phyloP scores from a whole-genome alignment of 2,888 invertebrate genomes.

The Drosophila siamana region DNA sequence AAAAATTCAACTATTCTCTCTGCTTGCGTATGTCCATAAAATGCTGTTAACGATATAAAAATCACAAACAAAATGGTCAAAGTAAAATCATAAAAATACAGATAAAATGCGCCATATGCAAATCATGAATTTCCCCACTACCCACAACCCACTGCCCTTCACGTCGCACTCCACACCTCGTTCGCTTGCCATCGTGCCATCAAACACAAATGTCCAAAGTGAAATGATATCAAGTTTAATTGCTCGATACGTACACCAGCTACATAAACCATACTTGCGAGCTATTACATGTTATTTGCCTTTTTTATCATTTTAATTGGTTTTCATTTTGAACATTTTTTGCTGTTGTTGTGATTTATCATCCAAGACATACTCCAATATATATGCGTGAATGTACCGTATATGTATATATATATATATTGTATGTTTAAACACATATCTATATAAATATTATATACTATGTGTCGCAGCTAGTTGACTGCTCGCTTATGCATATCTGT shows the following conservation, averaged over 20 bases:
- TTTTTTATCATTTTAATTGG: conserved; percentile 68
- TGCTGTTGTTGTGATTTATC: conserved; percentile 55
- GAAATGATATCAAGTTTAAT: conserved; percentile 53
- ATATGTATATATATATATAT: conserved; percentile 3
- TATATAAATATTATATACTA: conserved; percentile 23
- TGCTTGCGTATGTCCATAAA: conserved; percentile 12
- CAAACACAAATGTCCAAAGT: conserved; percentile 22
- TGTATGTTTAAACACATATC: conserved; percentile 29
- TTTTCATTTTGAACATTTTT: conserved; percentile 68
- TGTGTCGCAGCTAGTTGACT: conserved; percentile 7
- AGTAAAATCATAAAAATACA: conserved; percentile 28
- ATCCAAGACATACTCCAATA: conserved; percentile 59
- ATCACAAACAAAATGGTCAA: conserved; percentile 30
- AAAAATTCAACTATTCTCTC: conserved; percentile 29
- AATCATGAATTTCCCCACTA: conserved; percentile 24
- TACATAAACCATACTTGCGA: conserved; percentile 16
- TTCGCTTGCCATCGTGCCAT: neutral
- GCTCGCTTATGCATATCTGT: conserved; percentile 1
- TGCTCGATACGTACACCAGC: conserved; percentile 47
- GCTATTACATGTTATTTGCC: conserved; percentile 34
- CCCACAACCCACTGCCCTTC: neutral
- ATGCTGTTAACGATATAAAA: conserved; percentile 28
- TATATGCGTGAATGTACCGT: no score
- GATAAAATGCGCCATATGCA: conserved; percentile 53
- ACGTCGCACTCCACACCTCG: conserved; percentile 10